Evolutionary conservation across 2,797 vertebrate genomes (phyloP).

Genomic region (Tapera naevia): DNA sequence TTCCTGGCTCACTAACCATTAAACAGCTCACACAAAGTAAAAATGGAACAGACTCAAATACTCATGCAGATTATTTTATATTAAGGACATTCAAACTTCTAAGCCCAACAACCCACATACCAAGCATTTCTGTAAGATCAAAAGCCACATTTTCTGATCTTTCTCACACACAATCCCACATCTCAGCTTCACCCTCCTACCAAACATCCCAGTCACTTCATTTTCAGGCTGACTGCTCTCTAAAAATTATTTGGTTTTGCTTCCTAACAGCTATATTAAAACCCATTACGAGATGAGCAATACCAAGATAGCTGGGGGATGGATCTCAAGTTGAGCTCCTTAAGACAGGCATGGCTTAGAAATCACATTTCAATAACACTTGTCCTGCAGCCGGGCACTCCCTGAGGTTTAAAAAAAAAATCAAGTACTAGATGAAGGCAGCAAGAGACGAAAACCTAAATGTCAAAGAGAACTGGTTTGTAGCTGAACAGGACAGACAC

Average conservation of each 20-base stretch:
- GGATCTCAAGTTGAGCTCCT: neutral
- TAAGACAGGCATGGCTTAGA: neutral
- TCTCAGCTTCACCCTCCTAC: neutral
- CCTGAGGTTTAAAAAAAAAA: neutral
- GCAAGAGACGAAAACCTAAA: neutral
- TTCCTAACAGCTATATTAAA: neutral
- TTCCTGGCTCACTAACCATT: slow-evolving; percentile 28
- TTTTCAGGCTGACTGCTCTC: neutral
- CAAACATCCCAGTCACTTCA: neutral
- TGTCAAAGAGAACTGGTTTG: neutral
- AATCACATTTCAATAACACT: neutral
- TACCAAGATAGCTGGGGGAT: neutral
- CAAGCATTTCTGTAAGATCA: slow-evolving; percentile 49
- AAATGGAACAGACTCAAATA: slow-evolving; percentile 31
- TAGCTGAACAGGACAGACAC: neutral
- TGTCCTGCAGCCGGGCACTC: neutral
- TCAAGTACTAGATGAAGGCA: neutral
- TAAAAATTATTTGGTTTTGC: neutral
- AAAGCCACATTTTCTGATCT: slow-evolving; percentile 36
- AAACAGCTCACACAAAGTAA: slow-evolving; percentile 21
- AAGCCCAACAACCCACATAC: slow-evolving; percentile 44
- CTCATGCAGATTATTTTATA: slow-evolving; percentile 49
- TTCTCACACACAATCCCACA: slow-evolving; percentile 24
- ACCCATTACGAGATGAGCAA: neutral
- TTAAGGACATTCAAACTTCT: slow-evolving; percentile 30